A percentile compares a stretch with the other conserved stretches of the same genome.
Evolutionary conservation across 2,113 vertebrate genomes (phyloP).

Genomic region (Odocoileus virginianus): DNA sequence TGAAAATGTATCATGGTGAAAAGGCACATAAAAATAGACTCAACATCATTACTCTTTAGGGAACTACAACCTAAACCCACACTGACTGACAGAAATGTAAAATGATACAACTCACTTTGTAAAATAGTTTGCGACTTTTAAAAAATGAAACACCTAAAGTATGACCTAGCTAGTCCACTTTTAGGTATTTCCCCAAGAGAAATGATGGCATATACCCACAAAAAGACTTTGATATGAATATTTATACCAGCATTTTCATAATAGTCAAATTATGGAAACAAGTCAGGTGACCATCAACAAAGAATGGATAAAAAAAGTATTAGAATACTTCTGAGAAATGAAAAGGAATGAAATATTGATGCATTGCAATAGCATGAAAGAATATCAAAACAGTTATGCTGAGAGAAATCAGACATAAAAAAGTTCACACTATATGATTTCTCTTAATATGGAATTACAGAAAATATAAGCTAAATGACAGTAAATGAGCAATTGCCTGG

Average conservation of each 20-base stretch:
- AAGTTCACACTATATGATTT: neutral
- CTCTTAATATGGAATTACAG: neutral
- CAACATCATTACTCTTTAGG: neutral
- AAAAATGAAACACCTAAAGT: neutral
- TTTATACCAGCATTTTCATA: neutral
- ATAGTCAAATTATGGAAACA: neutral
- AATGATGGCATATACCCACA: neutral
- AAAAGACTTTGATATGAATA: neutral
- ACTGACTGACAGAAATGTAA: neutral
- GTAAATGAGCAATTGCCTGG: neutral
- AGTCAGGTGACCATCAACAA: neutral
- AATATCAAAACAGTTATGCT: neutral
- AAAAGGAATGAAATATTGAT: neutral
- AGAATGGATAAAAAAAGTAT: neutral
- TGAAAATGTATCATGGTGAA: neutral
- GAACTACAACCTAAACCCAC: neutral
- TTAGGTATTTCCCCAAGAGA: neutral
- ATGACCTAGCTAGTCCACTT: neutral
- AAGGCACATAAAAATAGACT: neutral
- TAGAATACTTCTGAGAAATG: neutral
- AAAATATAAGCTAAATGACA: neutral
- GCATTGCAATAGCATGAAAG: neutral
- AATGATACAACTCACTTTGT: neutral
- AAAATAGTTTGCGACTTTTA: neutral
- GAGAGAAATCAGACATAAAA: neutral